Percentiles rank a stretch among this genome's conserved stretches.
Evolutionary conservation across 2,888 invertebrate species (phyloP).

Genomic region (Thymelicus lineola): DNA sequence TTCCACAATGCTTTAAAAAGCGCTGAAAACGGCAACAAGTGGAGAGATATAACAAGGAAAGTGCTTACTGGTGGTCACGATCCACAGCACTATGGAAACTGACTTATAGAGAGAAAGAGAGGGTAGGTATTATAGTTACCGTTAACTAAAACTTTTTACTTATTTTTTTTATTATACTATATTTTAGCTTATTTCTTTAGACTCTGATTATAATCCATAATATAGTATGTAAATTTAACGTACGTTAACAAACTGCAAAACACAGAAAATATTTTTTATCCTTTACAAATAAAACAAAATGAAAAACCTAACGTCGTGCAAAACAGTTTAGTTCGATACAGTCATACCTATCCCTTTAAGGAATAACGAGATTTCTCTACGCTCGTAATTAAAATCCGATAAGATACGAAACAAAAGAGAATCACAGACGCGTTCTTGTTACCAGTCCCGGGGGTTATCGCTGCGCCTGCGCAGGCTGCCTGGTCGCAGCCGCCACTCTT

Average conservation of each 20-base stretch:
- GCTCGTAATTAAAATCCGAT: slow-evolving; percentile 83
- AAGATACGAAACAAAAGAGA: slow-evolving; percentile 82
- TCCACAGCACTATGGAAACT: too few species aligned
- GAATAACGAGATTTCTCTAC: slow-evolving; percentile 82
- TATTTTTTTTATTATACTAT: too few species aligned
- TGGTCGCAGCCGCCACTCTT: slow-evolving; percentile 43
- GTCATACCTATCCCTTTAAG: slow-evolving; percentile 76
- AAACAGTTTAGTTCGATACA: slow-evolving; percentile 72
- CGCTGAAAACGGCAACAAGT: too few species aligned
- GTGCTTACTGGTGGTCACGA: too few species aligned
- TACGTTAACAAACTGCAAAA: too few species aligned
- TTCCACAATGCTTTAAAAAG: too few species aligned
- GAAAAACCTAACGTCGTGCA: slow-evolving; percentile 73
- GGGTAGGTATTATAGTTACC: too few species aligned
- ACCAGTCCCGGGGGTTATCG: slow-evolving; percentile 60
- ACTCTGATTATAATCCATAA: too few species aligned
- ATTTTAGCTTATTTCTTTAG: too few species aligned
- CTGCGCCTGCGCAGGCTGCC: slow-evolving; percentile 39
- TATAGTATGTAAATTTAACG: not conserved
- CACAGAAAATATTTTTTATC: slow-evolving; percentile 18
- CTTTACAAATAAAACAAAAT: slow-evolving; percentile 65
- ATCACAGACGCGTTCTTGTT: slow-evolving; percentile 63
- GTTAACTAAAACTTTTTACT: too few species aligned
- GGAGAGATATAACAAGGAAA: too few species aligned
- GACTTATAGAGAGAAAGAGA: too few species aligned